Evolutionary conservation across 2,113 vertebrate genomes (phyloP), one percentile per base, ranked within the genome.

Genomic region (Spizaetus ornatus): DNA sequence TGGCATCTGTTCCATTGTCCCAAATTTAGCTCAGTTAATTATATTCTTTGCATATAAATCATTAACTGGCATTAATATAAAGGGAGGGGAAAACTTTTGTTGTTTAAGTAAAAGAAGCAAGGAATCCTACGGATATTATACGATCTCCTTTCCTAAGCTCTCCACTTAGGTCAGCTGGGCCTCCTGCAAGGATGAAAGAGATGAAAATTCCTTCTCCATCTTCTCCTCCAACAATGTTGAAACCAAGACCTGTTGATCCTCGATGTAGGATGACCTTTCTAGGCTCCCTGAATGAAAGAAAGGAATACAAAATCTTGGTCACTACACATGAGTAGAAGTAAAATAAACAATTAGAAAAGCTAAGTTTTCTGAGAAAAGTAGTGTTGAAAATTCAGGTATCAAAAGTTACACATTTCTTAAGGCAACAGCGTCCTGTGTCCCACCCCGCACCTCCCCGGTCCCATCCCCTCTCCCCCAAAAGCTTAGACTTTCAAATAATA

Each of bases 141-240:
- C 99, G 97, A 97, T 99, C 99, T 98, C 99, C 99, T 98, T 99
- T 99, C 96, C 98, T 98, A 95, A 99, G 99, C 92, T 99, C 99
- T 83, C 99, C 99, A 34, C 99, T 99, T 55, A 99, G 98, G 95
- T 99, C 99, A 32, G 99, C 99, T 48, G 99, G 99, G 25, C 99
- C 99, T 86, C 99, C 99, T 5, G 99, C 99, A 74, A 99, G 99
- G 96, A 99, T 99, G 98, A 99, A 99, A 91, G 99, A 99, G 97
- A 99, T 99, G 97, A 99, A 99, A 98, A 99, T 99, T 45, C 99
- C 99, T 97, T 99, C 99, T 78, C 99, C 99, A 52, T 99, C 99
- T 97, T 99, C 99, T 36, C 99, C 99, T 55, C 99, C 99, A 82
- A 99, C 99, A 45, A 99, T 99, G 98, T 99, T 99, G 97, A 99